phyloP scores from a whole-genome alignment of 2,888 invertebrate genomes.

The Apamea sordens region DNA sequence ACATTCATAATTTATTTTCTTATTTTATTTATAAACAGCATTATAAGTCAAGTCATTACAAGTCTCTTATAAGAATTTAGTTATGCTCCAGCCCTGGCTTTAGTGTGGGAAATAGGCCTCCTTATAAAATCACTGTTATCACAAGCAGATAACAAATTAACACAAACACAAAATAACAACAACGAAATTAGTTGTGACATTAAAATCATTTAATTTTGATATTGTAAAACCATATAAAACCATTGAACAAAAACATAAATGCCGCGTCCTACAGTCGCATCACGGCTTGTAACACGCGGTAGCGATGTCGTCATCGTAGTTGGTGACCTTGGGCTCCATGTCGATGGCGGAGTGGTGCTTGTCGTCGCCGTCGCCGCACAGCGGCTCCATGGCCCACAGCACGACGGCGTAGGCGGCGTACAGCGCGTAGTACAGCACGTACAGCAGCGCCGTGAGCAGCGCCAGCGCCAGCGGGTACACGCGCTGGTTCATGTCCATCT shows the following conservation, averaged over 20 bases:
- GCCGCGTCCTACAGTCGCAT: not conserved
- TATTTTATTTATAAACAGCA: too few species aligned
- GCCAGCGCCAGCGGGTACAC: conserved; percentile 74
- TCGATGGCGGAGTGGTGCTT: conserved; percentile 47
- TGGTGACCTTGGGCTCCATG: conserved; percentile 69
- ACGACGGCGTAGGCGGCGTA: conserved; percentile 73
- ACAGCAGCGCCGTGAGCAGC: conserved; percentile 73
- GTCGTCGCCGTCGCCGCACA: conserved; percentile 69
- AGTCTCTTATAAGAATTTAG: not conserved
- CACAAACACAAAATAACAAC: conserved; percentile 1
- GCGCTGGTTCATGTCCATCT: conserved; percentile 66
- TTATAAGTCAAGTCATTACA: too few species aligned
- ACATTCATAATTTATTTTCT: too few species aligned
- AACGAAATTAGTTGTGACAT: not conserved
- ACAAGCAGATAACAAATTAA: not conserved
- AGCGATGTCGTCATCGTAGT: conserved; percentile 73
- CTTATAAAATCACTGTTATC: not conserved
- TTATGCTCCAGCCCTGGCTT: not conserved
- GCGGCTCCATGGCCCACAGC: conserved; percentile 83
- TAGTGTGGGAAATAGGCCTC: not conserved
- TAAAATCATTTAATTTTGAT: conserved; percentile 34
- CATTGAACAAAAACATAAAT: not conserved
- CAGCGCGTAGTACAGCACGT: conserved; percentile 76
- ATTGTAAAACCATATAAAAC: conserved; percentile 32
- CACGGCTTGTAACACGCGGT: conserved; percentile 66